Conservation (phyloP, 2,797 vertebrate genomes). For the Tragelaphus eurycerus region DNA sequence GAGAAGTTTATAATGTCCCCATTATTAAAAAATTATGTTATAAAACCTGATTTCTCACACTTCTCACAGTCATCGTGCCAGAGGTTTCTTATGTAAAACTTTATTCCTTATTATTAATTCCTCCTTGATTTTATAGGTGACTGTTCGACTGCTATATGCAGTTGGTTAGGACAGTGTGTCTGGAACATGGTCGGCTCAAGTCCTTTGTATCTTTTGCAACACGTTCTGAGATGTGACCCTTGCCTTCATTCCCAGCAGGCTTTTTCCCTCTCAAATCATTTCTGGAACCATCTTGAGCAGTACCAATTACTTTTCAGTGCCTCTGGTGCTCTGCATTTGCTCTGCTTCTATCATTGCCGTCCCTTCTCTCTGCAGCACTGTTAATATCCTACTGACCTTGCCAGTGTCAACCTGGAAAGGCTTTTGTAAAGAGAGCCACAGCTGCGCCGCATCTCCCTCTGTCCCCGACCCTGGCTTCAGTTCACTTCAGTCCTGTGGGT, state of each 20-base stretch:
- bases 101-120: not conserved
- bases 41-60: not conserved
- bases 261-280: not conserved
- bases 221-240: not conserved
- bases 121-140: not conserved
- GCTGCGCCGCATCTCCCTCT: accelerated
- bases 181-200: not conserved
- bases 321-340: not conserved
- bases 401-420: not conserved
- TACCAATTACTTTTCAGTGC: not conserved
- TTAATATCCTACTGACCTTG: not conserved
- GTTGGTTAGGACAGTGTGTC: not conserved
- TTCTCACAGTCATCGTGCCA: not conserved
- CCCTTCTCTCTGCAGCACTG: not conserved
- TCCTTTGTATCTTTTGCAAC: not conserved
- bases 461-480: not conserved
- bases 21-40: not conserved
- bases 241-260: not conserved
- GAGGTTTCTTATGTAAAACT: not conserved
- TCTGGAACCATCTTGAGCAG: not conserved
- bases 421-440: not conserved
- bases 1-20: not conserved
- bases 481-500: not conserved
- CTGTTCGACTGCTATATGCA: not conserved
- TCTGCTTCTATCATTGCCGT: not conserved